A percentile compares a stretch with the other conserved stretches of the same genome.
Conservation (phyloP, 2,113 vertebrate genomes). For the Oreochromis tanganicae region DNA sequence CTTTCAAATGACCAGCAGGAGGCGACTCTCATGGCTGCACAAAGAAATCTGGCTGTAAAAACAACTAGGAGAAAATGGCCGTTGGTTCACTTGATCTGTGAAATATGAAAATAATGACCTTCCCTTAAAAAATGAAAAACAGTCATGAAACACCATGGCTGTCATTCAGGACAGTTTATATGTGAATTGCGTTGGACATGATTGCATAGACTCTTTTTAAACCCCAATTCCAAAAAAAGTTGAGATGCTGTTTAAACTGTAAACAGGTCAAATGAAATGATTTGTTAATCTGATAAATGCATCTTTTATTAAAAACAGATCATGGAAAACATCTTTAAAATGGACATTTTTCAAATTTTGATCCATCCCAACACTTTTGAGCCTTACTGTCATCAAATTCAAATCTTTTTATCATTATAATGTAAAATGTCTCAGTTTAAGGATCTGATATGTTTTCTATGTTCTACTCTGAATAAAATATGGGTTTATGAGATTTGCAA, state of each 20-base stretch:
- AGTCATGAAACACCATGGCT: not conserved
- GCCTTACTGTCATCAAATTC: not conserved
- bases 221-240: not conserved
- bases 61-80: not conserved
- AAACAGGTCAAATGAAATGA: not conserved
- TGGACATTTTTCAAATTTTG: not conserved
- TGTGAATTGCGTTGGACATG: not conserved
- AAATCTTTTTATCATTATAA: not conserved
- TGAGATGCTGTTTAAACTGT: not conserved
- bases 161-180: not conserved
- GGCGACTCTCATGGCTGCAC: not conserved
- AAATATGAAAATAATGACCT: not conserved
- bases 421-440: not conserved
- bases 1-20: not conserved
- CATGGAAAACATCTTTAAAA: not conserved
- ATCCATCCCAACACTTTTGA: not conserved
- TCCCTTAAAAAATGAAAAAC: not conserved
- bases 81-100: not conserved
- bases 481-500: not conserved
- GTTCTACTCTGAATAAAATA: not conserved
- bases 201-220: not conserved
- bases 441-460: not conserved
- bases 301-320: not conserved
- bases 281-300: not conserved
- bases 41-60: not conserved